Base-by-base conservation (phyloP, 2,888 invertebrate genomes). In the Apamea anceps region DNA sequence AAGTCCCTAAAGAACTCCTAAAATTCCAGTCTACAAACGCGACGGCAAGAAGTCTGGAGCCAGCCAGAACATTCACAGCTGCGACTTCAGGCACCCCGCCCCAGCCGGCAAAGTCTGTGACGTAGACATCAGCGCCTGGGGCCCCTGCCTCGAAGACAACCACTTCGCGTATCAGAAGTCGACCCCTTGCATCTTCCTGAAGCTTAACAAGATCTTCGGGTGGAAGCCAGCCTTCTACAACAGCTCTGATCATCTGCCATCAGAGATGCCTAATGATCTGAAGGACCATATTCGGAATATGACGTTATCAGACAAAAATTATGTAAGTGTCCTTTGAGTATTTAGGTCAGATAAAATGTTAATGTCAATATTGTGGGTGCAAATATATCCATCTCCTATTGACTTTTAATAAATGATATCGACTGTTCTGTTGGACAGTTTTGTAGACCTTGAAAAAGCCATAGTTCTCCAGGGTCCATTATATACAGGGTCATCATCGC, bases 121-220 rank as follows among this genome's bases (percentile, higher is more conserved):
- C 91, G 99, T 99, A 75, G 98, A 99, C 91, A 98, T 99, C 75
- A 98, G 98, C 91, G 97, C 98, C 42, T 98, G 99, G 97, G 97
- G 97, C 0, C 98, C 98, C 0, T 99, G 99, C 95, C 98, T 98
- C 21, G 98, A 98, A 89, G 98, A 98, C 87, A 98, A 99, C 92
- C 97, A 98, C 90, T 99, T 98, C 95, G 99, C 99, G 82, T 99
- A 99, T 95, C 98, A 99, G 93, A 98, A 98, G 93, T 99, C 99
- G 66, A 98, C 98, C 37, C 99, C 99, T 0, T 99, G 99, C 95
- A 97, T 99, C 85, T 98, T 99, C 93, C 97, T 99, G 79, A 99
- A 99, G 94, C 97, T 99, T 65, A 99, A 99, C 96, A 99, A 98
- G 97, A 99, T 99, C 91, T 99, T 98, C 91, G 99, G 98, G 37